Evolutionary conservation across 1,140 invertebrate species (phyloP).

Genomic region (Heliconius congener): DNA sequence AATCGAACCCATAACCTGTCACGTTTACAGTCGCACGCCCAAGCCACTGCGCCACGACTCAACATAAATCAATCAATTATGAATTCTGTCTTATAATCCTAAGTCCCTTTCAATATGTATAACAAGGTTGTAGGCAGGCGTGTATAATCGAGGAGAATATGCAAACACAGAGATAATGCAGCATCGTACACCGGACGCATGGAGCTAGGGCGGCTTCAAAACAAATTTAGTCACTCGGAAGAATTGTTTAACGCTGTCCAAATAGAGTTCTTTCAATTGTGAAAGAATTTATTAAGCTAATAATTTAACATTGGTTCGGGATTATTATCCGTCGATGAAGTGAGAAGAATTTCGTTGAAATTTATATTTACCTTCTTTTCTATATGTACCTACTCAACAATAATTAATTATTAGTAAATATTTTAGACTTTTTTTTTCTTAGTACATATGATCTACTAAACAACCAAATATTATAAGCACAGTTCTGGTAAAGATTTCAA

Average conservation of each 20-base stretch:
- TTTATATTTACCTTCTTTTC: constrained; percentile 6
- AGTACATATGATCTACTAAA: not conserved
- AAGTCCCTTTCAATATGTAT: not conserved
- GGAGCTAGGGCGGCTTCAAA: constrained; percentile 63
- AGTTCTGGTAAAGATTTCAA: not conserved
- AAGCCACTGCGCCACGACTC: too few species aligned
- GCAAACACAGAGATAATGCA: constrained; percentile 62
- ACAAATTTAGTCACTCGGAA: constrained; percentile 69
- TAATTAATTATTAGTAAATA: not conserved
- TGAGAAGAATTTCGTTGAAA: constrained; percentile 12
- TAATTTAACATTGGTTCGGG: constrained; percentile 66
- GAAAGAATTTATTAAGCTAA: constrained; percentile 71
- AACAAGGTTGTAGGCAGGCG: constrained; percentile 51
- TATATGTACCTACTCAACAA: not conserved
- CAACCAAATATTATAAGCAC: not conserved
- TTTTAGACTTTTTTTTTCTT: not conserved
- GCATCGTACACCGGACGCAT: constrained; percentile 48
- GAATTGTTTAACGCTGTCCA: constrained; percentile 78
- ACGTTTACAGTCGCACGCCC: too few species aligned
- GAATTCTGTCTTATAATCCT: not conserved
- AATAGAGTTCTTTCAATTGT: constrained; percentile 61
- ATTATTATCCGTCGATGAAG: constrained; percentile 55
- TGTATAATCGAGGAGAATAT: constrained; percentile 68
- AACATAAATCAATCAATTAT: not conserved
- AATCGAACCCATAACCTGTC: too few species aligned